A percentile compares a stretch with the other conserved stretches of the same genome.
Conservation (phyloP, 1,140 invertebrate species). For the Planococcus citri region DNA sequence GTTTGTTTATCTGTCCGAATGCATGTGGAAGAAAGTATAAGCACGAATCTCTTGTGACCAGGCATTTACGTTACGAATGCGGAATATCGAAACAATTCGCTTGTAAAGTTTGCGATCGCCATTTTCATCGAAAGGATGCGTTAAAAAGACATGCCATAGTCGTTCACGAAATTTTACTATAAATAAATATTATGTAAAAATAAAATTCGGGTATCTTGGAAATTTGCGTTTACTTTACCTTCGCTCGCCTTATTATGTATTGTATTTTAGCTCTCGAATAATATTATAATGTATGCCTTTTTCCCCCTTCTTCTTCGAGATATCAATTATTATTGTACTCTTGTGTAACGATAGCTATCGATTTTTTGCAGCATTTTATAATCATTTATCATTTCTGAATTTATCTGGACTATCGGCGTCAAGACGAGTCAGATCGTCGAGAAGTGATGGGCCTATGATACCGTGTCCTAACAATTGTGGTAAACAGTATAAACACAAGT, state of each 20-base stretch:
- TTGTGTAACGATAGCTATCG: too few species aligned
- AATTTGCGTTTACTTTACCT: too few species aligned
- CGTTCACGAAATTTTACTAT: slow-evolving; percentile 31
- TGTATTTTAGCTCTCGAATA: too few species aligned
- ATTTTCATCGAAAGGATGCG: slow-evolving; percentile 23
- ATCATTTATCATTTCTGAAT: not conserved
- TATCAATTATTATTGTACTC: too few species aligned
- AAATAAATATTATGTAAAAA: slow-evolving; percentile 24
- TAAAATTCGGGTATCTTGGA: slow-evolving; percentile 19
- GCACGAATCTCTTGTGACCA: slow-evolving; percentile 23
- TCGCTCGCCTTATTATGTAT: too few species aligned
- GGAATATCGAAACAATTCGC: slow-evolving; percentile 38
- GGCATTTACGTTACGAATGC: slow-evolving; percentile 47
- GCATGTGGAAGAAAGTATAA: slow-evolving; percentile 28
- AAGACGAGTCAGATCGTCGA: too few species aligned
- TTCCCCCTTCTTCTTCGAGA: too few species aligned
- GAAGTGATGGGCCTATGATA: not conserved
- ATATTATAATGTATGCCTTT: too few species aligned
- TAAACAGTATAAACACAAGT: slow-evolving; percentile 21
- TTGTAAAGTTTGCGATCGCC: slow-evolving; percentile 40
- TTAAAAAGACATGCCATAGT: slow-evolving; percentile 29
- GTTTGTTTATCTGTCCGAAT: slow-evolving; percentile 17
- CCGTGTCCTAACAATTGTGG: slow-evolving; percentile 21
- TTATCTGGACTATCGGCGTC: too few species aligned
- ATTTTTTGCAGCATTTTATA: too few species aligned